Evolutionary conservation across 2,888 invertebrate species (phyloP), one percentile per base, ranked within the genome.

Genomic region (Anoncus sp.): DNA sequence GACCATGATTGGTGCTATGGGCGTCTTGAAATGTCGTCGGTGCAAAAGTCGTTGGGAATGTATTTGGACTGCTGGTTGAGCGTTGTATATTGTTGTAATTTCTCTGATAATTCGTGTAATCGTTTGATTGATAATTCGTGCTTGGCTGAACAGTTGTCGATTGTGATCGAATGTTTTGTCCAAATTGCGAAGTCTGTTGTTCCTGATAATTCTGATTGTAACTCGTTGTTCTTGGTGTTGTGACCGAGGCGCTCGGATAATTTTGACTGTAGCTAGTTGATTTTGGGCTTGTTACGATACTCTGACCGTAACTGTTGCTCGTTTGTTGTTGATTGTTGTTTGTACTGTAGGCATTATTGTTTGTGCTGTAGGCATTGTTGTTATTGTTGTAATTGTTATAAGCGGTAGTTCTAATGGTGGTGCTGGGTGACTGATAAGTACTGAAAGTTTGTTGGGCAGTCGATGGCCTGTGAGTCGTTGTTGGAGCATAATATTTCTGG

Each of bases 31-130:
- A 82, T 0, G 85, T 84, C 1, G 88, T 72, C 1, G 87, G 79
- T 1, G 83, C 71, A 0, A 89, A 87, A 0, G 88, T 89, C 0
- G 88, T 85, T 1, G 87, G 86, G 16, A 84, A 85, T 0, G 83
- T 70, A n/a, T 78, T 69, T 14, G 75, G 76, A 0, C 83, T 80
- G 49, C 79, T 84, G 18, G 85, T 84, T 6, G 84, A 80, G 14
- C 90, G 86, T 63, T 90, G 90, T n/a, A 90, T 86, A 47, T 86
- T 89, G 76, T 88, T 90, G 75, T 89, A 89, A 66, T 80, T 89
- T 20, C 87, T 85, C 59, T 84, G 86, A 65, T 85, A 85, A 74
- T 86, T 87, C 1, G 84, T 86, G 67, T 86, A 89, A 53, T 90
- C 90, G 57, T 78, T 86, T 1, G 83, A 59, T 63, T 87, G 88